A percentile compares a stretch with the other conserved stretches of the same genome.
Conservation (phyloP, 2,888 invertebrate species). For the Thymelicus lineola region DNA sequence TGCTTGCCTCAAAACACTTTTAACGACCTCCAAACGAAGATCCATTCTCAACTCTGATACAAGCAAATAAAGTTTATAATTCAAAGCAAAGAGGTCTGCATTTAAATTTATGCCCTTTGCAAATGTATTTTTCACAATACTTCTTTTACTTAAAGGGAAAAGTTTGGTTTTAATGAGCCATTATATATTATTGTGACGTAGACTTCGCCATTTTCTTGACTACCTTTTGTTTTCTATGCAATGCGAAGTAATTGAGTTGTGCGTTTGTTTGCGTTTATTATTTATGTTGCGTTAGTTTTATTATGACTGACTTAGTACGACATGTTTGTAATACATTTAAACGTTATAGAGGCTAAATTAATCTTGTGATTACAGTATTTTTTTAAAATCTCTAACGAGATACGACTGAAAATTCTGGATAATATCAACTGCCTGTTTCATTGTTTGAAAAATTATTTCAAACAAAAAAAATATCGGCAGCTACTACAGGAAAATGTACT, state of each 20-base stretch:
- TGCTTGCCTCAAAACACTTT: slow-evolving; percentile 54
- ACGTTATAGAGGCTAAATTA: too few species aligned
- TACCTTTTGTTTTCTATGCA: slow-evolving; percentile 30
- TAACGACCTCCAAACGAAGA: slow-evolving; percentile 51
- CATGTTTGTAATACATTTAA: too few species aligned
- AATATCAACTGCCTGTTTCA: too few species aligned
- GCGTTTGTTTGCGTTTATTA: slow-evolving; percentile 12
- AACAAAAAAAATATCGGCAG: too few species aligned
- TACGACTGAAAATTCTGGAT: too few species aligned
- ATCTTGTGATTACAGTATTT: too few species aligned
- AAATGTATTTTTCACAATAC: slow-evolving; percentile 67
- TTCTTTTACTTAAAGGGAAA: slow-evolving; percentile 51
- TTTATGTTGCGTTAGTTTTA: too few species aligned
- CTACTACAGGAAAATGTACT: too few species aligned
- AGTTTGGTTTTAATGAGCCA: slow-evolving; percentile 63
- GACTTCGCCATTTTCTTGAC: slow-evolving; percentile 31
- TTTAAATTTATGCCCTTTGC: slow-evolving; percentile 70
- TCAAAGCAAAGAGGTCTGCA: not conserved
- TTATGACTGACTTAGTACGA: too few species aligned
- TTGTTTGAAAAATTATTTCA: too few species aligned
- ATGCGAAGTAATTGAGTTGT: slow-evolving; percentile 25
- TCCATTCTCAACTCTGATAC: slow-evolving; percentile 40
- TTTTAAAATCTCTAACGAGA: too few species aligned
- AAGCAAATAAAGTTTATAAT: not conserved
- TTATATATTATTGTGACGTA: slow-evolving; percentile 50